phyloP scores from a whole-genome alignment of 2,797 vertebrate genomes.

The Pangasius krempfi region DNA sequence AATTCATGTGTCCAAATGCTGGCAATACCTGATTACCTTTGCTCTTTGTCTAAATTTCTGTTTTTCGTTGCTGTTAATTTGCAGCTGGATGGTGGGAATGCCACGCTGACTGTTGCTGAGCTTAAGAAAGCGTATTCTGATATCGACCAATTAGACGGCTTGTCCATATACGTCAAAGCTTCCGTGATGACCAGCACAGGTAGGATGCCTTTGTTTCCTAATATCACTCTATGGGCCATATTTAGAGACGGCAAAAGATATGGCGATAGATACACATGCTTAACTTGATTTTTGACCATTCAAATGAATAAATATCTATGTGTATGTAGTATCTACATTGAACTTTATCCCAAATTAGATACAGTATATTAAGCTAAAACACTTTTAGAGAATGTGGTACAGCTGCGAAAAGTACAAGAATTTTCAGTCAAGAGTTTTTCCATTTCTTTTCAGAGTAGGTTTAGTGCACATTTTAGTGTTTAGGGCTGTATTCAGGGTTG shows the following conservation, averaged over 20 bases:
- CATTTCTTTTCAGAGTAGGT: not conserved
- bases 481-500: not conserved
- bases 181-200: constrained; percentile 76
- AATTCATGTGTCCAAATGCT: too few species aligned
- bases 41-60: too few species aligned
- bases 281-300: not conserved
- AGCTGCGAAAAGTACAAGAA: not conserved
- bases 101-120: constrained; percentile 68
- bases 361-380: not conserved
- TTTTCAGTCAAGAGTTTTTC: not conserved
- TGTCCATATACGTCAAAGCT: constrained; percentile 73
- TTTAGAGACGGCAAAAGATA: not conserved
- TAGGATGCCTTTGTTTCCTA: constrained; percentile 39
- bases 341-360: not conserved
- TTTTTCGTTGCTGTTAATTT: not conserved
- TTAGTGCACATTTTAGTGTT: not conserved
- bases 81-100: constrained; percentile 69
- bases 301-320: not conserved
- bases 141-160: constrained; percentile 64
- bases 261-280: not conserved
- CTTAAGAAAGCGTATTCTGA: constrained; percentile 66
- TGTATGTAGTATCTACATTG: not conserved
- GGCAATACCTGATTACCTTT: too few species aligned
- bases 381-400: not conserved
- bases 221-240: not conserved